These are phyloP conservation scores for Euphydryas editha DNA, from an alignment of 2,888 invertebrate genomes.

Conservation along the genomic window DNA sequence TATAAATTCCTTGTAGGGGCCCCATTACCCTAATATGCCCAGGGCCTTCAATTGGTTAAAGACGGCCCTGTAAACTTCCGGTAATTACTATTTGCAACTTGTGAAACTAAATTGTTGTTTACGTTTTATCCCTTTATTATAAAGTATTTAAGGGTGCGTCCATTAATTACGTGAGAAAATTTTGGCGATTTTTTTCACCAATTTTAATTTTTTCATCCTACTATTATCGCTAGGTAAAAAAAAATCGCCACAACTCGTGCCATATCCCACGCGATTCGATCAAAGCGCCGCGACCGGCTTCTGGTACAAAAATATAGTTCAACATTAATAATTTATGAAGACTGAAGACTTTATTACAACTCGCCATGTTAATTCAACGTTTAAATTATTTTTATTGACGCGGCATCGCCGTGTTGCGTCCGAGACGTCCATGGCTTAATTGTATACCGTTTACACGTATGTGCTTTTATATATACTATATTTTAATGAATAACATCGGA, in stretches of 20 bases:
- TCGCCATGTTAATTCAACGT: slow-evolving; percentile 42
- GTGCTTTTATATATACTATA: neutral
- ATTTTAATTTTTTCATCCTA: too few species aligned
- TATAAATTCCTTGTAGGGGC: too few species aligned
- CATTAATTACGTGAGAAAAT: too few species aligned
- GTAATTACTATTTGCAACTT: too few species aligned
- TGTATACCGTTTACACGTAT: neutral
- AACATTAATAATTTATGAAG: slow-evolving; percentile 59
- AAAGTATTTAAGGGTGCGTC: too few species aligned
- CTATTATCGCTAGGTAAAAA: too few species aligned
- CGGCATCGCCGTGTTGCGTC: slow-evolving; percentile 42
- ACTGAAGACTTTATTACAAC: slow-evolving; percentile 45
- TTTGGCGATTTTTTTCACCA: too few species aligned
- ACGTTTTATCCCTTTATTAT: too few species aligned
- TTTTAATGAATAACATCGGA: neutral
- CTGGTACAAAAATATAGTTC: slow-evolving; percentile 52
- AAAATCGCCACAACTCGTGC: slow-evolving; percentile 11
- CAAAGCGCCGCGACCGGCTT: slow-evolving; percentile 53
- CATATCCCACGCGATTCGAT: slow-evolving; percentile 37
- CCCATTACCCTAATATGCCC: too few species aligned
- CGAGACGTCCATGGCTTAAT: neutral
- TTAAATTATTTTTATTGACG: slow-evolving; percentile 72
- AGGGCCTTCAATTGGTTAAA: too few species aligned
- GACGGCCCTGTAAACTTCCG: too few species aligned
- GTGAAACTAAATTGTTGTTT: too few species aligned